Base-by-base conservation (phyloP, 2,888 invertebrate genomes). In the Eupeodes latifasciatus region DNA sequence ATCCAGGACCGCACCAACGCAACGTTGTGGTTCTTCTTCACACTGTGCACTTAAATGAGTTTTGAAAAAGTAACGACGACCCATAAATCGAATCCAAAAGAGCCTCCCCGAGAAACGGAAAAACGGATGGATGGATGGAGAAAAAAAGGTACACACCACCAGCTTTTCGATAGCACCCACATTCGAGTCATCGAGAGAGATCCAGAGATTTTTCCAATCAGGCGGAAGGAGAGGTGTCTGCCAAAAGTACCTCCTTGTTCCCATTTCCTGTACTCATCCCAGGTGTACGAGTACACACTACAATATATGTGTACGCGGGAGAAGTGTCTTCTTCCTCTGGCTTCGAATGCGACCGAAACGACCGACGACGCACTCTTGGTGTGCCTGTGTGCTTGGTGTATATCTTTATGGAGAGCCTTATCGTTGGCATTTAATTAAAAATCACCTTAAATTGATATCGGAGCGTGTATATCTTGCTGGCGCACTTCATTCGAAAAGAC, bases 401-500 rank as follows among this genome's bases (percentile, higher is more conserved):
- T 88, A 85, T 88, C 85, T 88, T 88, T 88, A 88, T 81, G 88
- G 84, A 62, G 72, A 74, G 55, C 85, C 88, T 88, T 88, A 88
- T 88, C 88, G 85, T 14, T 88, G 81, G 81, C 85, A 81, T 88
- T 88, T 88, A 88, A 88, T 88, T 88, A 88, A 88, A 88, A 88
- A 88, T 88, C 85, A 88, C 88, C 88, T 88, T 81, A 81, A 88
- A 88, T 88, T 88, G 88, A 88, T 88, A 88, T 81, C 77, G 78
- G 81, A 85, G 71, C 74, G 81, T 81, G 81, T 85, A 85, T 72
- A 84, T 87, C 62, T 83, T 44, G 44, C 16, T 47, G 71, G 75
- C 71, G 57, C 61, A 55, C 57, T 69, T 51, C 62, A 47, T 51
- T 53, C 27, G 36, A 16, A 11, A 40, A 12, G 19, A 34, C 62